Conservation (phyloP, 2,888 invertebrate genomes). For the Biston betularia region DNA sequence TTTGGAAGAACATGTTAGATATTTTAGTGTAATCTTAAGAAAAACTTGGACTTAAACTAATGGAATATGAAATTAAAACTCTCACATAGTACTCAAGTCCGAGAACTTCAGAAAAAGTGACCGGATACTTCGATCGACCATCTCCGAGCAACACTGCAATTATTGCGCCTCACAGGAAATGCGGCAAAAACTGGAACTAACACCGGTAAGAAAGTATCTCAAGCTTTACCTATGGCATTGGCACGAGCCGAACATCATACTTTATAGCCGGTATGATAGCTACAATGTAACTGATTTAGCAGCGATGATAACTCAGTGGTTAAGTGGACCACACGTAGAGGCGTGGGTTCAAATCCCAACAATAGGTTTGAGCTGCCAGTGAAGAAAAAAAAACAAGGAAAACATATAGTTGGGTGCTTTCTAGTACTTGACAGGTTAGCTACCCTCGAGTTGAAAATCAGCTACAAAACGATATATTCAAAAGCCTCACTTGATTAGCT, state of each 20-base stretch:
- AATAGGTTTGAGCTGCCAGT: too few species aligned
- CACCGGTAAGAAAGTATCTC: constrained; percentile 51
- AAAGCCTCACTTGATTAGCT: too few species aligned
- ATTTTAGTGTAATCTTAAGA: neutral
- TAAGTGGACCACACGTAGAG: too few species aligned
- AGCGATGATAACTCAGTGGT: too few species aligned
- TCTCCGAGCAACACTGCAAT: constrained; percentile 60
- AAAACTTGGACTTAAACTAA: neutral
- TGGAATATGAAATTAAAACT: constrained; percentile 1
- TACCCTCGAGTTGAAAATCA: too few species aligned
- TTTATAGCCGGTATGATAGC: neutral
- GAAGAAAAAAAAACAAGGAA: too few species aligned
- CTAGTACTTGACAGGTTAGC: too few species aligned
- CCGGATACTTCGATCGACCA: constrained; percentile 67
- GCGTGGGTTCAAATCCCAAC: too few species aligned
- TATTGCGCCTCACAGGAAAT: constrained; percentile 71
- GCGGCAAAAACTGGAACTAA: constrained; percentile 66
- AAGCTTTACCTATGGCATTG: constrained; percentile 12
- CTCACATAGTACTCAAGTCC: neutral
- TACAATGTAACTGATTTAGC: too few species aligned
- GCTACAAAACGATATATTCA: too few species aligned
- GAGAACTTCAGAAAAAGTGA: constrained; percentile 48
- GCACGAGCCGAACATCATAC: constrained; percentile 24
- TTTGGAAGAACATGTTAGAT: too few species aligned
- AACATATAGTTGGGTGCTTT: too few species aligned